Conservation (phyloP, 2,113 vertebrate species). For the Manacus vitellinus region DNA sequence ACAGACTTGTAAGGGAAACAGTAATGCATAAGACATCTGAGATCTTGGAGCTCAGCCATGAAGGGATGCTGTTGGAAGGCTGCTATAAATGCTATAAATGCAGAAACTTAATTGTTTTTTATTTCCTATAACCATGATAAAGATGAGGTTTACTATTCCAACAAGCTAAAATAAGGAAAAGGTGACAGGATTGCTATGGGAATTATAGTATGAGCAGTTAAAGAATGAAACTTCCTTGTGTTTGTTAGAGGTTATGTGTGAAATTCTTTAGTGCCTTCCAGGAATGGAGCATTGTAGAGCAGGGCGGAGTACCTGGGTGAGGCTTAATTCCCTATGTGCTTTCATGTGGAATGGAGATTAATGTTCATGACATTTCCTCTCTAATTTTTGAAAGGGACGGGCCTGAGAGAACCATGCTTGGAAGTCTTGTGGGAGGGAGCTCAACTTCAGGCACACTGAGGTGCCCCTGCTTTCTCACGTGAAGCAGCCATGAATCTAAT, state of each 20-base stretch:
- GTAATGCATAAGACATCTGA: neutral
- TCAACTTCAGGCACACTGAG: neutral
- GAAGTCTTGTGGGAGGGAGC: neutral
- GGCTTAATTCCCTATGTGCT: neutral
- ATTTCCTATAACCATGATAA: neutral
- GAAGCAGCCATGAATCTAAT: neutral
- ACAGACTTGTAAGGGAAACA: neutral
- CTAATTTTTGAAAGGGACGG: neutral
- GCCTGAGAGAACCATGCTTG: neutral
- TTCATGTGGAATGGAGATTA: neutral
- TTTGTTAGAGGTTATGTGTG: neutral
- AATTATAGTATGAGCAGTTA: neutral
- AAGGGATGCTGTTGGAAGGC: neutral
- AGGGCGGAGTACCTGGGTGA: neutral
- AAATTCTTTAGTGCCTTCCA: neutral
- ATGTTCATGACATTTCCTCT: neutral
- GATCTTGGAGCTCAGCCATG: neutral
- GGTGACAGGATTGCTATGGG: neutral
- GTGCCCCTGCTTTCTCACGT: neutral
- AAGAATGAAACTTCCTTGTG: neutral
- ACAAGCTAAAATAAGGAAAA: neutral
- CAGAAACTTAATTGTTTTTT: neutral
- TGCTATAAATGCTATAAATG: neutral
- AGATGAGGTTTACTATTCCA: neutral
- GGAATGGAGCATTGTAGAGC: neutral